Base-by-base conservation (phyloP, 2,888 invertebrate genomes). In the Hoplodrina ambigua region DNA sequence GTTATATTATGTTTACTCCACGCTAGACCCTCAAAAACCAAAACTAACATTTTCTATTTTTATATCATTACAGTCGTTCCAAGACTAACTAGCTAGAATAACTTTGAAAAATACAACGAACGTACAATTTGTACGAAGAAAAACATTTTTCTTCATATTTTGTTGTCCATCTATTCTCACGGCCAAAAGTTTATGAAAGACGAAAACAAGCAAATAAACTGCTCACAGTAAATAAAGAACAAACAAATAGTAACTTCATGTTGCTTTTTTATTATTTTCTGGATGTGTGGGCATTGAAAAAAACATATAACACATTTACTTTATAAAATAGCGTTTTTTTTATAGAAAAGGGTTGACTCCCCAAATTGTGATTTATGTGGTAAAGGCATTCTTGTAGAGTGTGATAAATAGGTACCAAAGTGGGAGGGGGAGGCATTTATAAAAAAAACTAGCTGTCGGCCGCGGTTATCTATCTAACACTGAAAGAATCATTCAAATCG, bases 131-230 rank as follows among this genome's bases (percentile, higher is more conserved):
- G 6, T 46, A 46, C 25, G 0, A 11, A 44, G 19, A 56, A 44
- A 50, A 46, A 10, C 1, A 37, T 17, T 20, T 52, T 57, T 25
- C 33, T 30, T 49, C 11, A 4, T 2, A 37, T 52, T 75, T 46
- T n/a, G 15, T 46, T n/a, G 15, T 37, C 11, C n/a, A 50, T 20
- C 11, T 41, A 33, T 54, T 66, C 30, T 25, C 44, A 68, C 5
- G 6, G 11, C 13, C 19, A 46, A 17, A 50, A 52, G 41, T 53
- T 58, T 54, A 44, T 11, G 33, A 37, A 59, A 19, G 19, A 44
- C 4, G 19, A 52, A 63, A 61, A 78, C 72, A 61, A 72, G 53
- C 46, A 60, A 50, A 46, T 72, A 66, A 57, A 70, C 17, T 46
- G 20, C 33, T 55, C 33, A 50, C 2, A 59, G 25, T 44, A 70